Evolutionary conservation across 2,888 invertebrate genomes (phyloP).

Genomic region (Himalopsyche kuldschensis): DNA sequence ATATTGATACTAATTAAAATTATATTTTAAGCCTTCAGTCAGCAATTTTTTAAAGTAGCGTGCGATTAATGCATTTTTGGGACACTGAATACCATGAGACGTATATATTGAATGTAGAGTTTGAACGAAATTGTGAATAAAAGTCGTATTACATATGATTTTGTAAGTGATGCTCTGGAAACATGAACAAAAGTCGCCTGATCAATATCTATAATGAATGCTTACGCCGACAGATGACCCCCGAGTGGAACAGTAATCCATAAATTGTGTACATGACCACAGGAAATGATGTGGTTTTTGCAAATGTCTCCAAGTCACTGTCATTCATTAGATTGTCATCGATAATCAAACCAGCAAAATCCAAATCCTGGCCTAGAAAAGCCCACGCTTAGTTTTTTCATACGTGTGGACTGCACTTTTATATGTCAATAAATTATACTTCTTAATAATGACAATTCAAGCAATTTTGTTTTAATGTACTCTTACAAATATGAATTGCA

Average conservation of each 20-base stretch:
- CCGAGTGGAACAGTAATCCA: slow-evolving; percentile 59
- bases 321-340: slow-evolving; percentile 48
- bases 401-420: not conserved
- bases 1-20: no score
- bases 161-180: no score
- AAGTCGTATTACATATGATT: no score
- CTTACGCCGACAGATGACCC: slow-evolving; percentile 57
- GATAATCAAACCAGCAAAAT: slow-evolving; percentile 53
- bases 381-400: slow-evolving; percentile 15
- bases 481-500: no score
- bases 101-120: not conserved
- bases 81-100: not conserved
- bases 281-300: slow-evolving; percentile 50
- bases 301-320: slow-evolving; percentile 41
- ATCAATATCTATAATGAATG: slow-evolving; percentile 42
- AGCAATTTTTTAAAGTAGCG: no score
- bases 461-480: no score
- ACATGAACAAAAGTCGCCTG: not conserved
- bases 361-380: slow-evolving; percentile 57
- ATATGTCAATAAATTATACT: no score
- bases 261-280: slow-evolving; percentile 57
- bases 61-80: not conserved
- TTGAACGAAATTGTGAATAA: no score
- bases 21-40: no score
- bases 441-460: no score